phyloP scores from a whole-genome alignment of 2,888 invertebrate species.

The Hydrotaea diabolus region DNA sequence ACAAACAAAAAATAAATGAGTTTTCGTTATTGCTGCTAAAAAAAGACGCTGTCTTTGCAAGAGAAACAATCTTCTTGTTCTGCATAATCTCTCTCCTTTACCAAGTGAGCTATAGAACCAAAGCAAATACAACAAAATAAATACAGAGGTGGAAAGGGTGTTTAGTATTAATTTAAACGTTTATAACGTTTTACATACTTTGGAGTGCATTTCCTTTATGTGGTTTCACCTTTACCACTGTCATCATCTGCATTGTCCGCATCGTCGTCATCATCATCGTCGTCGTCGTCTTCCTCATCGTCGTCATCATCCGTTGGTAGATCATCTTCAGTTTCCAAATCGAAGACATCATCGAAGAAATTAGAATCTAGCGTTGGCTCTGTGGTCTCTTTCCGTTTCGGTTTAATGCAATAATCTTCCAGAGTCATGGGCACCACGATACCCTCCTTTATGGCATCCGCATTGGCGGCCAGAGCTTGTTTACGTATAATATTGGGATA shows the following conservation, averaged over 20 bases:
- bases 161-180: no score
- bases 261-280: conserved; percentile 72
- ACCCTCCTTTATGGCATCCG: conserved; percentile 97
- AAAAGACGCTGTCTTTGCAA: conserved; percentile 45
- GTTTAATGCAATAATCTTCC: conserved; percentile 99
- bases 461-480: conserved; percentile 96
- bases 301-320: conserved; percentile 85
- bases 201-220: conserved; percentile 72
- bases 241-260: conserved; percentile 85
- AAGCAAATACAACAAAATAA: no score
- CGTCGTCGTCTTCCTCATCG: conserved; percentile 83
- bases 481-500: conserved; percentile 99
- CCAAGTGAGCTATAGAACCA: conserved; percentile 5
- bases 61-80: not conserved
- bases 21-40: conserved; percentile 15
- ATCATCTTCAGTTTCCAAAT: conserved; percentile 87
- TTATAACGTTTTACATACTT: not conserved
- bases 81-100: not conserved
- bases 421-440: conserved; percentile 97
- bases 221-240: conserved; percentile 93
- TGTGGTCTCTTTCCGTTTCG: conserved; percentile 92
- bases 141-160: no score
- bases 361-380: conserved; percentile 93
- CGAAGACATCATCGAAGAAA: conserved; percentile 97
- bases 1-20: not conserved